Conservation (phyloP, 2,113 vertebrate genomes). For the Barnardius zonarius region DNA sequence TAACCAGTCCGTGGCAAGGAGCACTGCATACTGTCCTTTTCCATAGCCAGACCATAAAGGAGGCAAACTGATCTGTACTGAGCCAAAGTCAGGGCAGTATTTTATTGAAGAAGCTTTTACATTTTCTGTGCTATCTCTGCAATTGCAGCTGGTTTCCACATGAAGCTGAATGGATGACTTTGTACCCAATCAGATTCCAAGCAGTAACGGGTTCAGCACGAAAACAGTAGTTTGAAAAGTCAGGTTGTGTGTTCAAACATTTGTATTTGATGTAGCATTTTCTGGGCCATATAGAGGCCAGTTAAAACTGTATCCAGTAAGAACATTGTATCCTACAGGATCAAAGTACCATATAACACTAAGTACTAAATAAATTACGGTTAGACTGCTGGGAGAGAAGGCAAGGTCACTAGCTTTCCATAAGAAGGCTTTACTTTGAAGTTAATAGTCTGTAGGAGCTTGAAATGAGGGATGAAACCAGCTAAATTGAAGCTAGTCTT, state of each 20-base stretch:
- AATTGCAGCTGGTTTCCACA: neutral
- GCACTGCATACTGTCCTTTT: neutral
- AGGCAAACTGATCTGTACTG: neutral
- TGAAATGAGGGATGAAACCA: conserved; percentile 3
- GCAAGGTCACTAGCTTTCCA: neutral
- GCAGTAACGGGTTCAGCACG: neutral
- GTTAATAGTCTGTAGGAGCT: conserved; percentile 27
- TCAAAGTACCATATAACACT: neutral
- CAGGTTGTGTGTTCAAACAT: neutral
- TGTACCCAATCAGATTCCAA: neutral
- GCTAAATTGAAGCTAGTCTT: neutral
- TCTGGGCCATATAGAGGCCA: neutral
- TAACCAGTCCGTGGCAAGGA: neutral
- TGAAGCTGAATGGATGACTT: neutral
- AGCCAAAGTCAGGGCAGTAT: neutral
- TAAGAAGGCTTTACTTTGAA: conserved; percentile 2
- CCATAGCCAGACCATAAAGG: neutral
- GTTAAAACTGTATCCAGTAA: neutral
- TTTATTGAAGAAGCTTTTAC: neutral
- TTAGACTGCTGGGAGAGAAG: neutral
- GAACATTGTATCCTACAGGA: neutral
- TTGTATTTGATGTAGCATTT: neutral
- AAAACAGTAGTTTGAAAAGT: neutral
- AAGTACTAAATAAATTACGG: conserved; percentile 14
- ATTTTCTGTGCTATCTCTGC: neutral